These are phyloP conservation scores for Drosophila aff. DNA, from an alignment of 1,140 invertebrate genomes.

Conservation along the genomic window DNA sequence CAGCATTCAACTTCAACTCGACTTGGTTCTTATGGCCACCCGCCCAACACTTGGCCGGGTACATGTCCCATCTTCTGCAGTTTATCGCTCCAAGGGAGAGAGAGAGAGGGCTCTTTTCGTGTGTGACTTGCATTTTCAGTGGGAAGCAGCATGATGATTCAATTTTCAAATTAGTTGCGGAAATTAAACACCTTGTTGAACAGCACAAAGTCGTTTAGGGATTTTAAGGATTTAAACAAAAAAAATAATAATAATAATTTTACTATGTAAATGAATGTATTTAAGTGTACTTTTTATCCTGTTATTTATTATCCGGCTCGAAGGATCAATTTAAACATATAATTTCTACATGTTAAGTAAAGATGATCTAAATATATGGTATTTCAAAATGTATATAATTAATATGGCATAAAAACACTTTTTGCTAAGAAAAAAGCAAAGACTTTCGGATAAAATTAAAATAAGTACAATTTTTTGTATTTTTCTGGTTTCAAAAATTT, in stretches of 20 bases:
- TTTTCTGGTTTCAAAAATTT: no score
- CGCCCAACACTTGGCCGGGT: background rate
- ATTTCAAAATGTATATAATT: background rate
- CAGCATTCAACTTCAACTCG: conserved; percentile 7
- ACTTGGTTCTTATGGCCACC: background rate
- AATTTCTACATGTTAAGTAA: fast-evolving
- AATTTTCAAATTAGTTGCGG: conserved; percentile 10
- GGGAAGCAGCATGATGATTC: conserved; percentile 1
- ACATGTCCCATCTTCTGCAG: conserved; percentile 8
- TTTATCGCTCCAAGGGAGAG: background rate
- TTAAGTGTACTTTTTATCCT: background rate
- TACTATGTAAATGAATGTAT: no score
- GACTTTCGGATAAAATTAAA: no score
- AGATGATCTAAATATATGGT: background rate
- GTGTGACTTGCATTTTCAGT: conserved; percentile 22
- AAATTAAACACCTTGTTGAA: conserved; percentile 1
- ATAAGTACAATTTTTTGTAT: no score
- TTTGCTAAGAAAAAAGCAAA: no score
- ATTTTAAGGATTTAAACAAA: background rate
- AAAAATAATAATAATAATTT: background rate
- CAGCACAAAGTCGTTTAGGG: background rate
- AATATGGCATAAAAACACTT: no score
- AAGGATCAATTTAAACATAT: background rate
- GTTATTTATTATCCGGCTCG: background rate
- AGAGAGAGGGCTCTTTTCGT: background rate